These are phyloP conservation scores for Microctenopoma lineatum DNA, from an alignment of 2,797 vertebrate species.

Conservation along the genomic window DNA sequence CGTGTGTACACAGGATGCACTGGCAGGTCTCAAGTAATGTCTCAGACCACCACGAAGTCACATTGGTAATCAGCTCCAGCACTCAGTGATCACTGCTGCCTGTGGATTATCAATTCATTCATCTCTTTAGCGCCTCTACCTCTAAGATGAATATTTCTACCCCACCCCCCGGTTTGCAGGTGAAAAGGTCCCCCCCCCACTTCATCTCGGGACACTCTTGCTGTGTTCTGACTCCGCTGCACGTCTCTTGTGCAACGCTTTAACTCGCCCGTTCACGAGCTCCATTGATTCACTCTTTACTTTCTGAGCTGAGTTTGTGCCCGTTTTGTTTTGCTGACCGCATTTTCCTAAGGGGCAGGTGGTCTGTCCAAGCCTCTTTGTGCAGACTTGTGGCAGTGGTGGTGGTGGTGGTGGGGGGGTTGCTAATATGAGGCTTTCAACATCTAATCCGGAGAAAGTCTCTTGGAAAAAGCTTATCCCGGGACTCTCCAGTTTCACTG, in stretches of 20 bases:
- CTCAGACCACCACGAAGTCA: no score
- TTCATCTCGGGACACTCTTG: conserved; percentile 16
- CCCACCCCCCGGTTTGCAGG: neutral
- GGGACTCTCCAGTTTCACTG: conserved; percentile 45
- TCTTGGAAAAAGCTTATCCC: conserved; percentile 56
- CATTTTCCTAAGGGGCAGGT: conserved; percentile 63
- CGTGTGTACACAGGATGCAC: no score
- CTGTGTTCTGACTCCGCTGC: conserved; percentile 5
- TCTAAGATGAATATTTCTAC: conserved; percentile 46
- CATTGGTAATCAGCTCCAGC: conserved; percentile 57
- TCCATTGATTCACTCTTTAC: conserved; percentile 37
- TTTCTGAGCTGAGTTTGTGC: conserved; percentile 20
- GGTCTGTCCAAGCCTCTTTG: conserved; percentile 66
- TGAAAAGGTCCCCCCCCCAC: conserved; percentile 28
- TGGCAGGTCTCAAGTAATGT: no score
- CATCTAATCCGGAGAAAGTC: conserved; percentile 60
- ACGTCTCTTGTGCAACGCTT: conserved; percentile 32
- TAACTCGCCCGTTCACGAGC: conserved; percentile 30
- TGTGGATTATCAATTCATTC: conserved; percentile 61
- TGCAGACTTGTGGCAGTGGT: conserved; percentile 34
- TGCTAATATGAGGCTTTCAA: conserved; percentile 56
- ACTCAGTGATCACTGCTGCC: conserved; percentile 58
- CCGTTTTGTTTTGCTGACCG: conserved; percentile 52
- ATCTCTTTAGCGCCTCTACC: conserved; percentile 57
- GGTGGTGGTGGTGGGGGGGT: conserved; percentile 12